phyloP scores from a whole-genome alignment of 2,797 vertebrate genomes.

The Poecilia gillii region DNA sequence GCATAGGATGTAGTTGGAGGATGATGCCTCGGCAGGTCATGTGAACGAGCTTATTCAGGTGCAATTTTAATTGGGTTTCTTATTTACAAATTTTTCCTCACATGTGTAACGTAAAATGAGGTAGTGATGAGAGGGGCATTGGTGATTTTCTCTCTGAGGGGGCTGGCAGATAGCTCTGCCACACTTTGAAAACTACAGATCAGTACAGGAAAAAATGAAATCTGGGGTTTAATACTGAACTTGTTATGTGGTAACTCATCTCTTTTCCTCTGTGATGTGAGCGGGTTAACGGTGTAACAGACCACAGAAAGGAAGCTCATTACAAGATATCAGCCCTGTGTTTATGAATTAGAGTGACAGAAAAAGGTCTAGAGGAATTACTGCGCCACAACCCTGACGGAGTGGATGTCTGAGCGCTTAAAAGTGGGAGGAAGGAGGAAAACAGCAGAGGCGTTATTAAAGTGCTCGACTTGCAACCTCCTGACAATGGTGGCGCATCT shows the following conservation, averaged over 20 bases:
- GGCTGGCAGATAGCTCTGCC: no score
- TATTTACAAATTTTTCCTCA: no score
- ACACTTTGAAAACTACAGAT: no score
- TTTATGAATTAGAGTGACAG: constrained; percentile 79
- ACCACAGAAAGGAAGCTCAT: constrained; percentile 74
- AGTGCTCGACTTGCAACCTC: constrained; percentile 79
- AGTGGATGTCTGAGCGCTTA: constrained; percentile 49
- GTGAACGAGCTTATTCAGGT: no score
- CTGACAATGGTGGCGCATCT: constrained; percentile 73
- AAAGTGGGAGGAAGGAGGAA: constrained; percentile 60
- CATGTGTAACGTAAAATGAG: no score
- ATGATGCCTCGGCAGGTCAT: no score
- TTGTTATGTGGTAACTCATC: constrained; percentile 63
- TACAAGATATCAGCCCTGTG: constrained; percentile 73
- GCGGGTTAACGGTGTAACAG: constrained; percentile 79
- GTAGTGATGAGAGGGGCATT: no score
- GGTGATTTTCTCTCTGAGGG: no score
- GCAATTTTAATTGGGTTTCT: no score
- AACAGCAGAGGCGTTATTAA: constrained; percentile 78
- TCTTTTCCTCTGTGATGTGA: constrained; percentile 57
- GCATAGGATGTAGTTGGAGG: no score
- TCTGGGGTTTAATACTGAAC: constrained; percentile 64
- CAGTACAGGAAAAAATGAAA: not conserved
- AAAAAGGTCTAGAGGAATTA: constrained; percentile 37
- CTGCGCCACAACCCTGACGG: constrained; percentile 36